These are phyloP conservation scores for Sinelater perroti DNA, from an alignment of 2,888 invertebrate genomes.

Conservation along the genomic window DNA sequence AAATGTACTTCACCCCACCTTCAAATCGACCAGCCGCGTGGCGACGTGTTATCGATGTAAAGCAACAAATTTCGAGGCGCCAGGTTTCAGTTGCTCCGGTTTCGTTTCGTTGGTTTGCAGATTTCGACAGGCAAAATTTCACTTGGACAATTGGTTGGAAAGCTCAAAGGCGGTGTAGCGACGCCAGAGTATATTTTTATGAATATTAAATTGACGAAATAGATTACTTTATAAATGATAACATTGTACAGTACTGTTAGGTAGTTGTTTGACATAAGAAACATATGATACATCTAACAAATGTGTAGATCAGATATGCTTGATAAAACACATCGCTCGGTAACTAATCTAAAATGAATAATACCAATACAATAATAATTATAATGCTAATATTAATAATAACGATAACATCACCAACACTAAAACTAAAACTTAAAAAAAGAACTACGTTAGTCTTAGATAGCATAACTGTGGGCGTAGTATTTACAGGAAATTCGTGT, in stretches of 20 bases:
- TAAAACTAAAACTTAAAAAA: constrained; percentile 6
- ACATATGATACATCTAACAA: constrained; percentile 41
- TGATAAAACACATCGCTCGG: constrained; percentile 17
- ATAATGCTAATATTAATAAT: no score
- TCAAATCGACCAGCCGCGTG: no score
- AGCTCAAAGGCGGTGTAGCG: constrained; percentile 25
- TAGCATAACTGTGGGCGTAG: constrained; percentile 4
- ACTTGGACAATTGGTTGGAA: no score
- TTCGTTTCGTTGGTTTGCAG: no score
- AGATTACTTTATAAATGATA: constrained; percentile 22
- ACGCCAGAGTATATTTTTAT: constrained; percentile 28
- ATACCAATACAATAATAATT: background rate
- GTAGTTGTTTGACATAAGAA: constrained; percentile 32
- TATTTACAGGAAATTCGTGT: constrained; percentile 13
- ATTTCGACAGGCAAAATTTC: no score
- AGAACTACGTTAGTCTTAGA: constrained; percentile 8
- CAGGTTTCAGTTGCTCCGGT: no score
- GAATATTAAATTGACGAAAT: constrained; percentile 17
- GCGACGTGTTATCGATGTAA: background rate
- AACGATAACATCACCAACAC: no score
- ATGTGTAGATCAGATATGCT: constrained; percentile 42
- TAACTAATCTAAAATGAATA: background rate
- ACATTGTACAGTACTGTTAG: constrained; percentile 35
- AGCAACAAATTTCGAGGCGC: no score
- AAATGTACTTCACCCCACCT: no score